Conservation (phyloP, 2,888 invertebrate species). For the Phragmatobia fuliginosa region DNA sequence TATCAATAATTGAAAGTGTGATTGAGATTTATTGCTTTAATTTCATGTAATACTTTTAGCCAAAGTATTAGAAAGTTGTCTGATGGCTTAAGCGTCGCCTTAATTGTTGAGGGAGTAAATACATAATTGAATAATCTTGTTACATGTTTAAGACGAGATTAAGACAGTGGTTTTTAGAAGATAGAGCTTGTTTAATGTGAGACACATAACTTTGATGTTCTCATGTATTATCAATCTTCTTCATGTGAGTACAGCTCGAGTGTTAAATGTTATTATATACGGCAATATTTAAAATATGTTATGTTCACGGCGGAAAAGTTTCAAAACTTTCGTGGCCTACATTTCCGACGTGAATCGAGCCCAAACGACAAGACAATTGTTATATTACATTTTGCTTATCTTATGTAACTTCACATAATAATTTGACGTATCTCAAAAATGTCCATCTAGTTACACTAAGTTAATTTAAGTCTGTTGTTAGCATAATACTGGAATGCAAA, state of each 20-base stretch:
- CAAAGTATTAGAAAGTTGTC: conserved; percentile 2
- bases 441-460: neutral
- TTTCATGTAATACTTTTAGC: conserved; percentile 26
- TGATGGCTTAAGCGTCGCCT: neutral
- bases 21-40: conserved; percentile 42
- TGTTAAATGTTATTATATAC: neutral
- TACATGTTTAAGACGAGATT: neutral
- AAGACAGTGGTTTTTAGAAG: neutral
- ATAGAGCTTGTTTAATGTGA: neutral
- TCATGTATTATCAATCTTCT: neutral
- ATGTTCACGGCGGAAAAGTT: neutral
- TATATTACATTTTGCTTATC: neutral
- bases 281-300: neutral
- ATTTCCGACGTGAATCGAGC: neutral
- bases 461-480: no score
- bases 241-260: neutral
- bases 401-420: neutral
- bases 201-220: neutral
- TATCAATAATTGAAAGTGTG: conserved; percentile 55
- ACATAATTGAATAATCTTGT: neutral
- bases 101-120: neutral
- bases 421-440: neutral
- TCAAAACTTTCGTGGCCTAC: neutral
- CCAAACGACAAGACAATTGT: neutral
- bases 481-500: neutral